Conservation (phyloP, 2,797 vertebrate species). For the Paguma larvata region DNA sequence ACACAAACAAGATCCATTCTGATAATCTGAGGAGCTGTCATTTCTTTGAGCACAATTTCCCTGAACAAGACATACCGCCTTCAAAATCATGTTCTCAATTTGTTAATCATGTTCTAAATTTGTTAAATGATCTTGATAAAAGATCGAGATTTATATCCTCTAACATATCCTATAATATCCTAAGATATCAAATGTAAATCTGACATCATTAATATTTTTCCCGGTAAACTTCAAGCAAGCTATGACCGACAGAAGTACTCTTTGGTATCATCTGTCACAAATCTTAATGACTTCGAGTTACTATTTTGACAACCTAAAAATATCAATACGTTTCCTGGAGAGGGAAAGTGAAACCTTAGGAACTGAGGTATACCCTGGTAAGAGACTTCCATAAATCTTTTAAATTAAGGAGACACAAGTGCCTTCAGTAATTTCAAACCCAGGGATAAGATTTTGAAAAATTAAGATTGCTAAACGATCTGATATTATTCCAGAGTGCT, state of each 20-base stretch:
- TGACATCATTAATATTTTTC: slow-evolving; percentile 60
- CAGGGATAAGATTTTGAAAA: slow-evolving; percentile 67
- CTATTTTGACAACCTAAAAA: slow-evolving; percentile 56
- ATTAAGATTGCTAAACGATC: slow-evolving; percentile 47
- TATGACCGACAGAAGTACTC: slow-evolving; percentile 51
- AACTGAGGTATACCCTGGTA: not conserved
- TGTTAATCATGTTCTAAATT: slow-evolving; percentile 20
- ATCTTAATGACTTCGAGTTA: slow-evolving; percentile 57
- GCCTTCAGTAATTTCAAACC: slow-evolving; percentile 73
- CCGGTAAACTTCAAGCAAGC: slow-evolving; percentile 45
- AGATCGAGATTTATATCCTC: slow-evolving; percentile 7
- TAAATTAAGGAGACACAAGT: slow-evolving; percentile 71
- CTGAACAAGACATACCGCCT: not conserved
- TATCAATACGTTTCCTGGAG: slow-evolving; percentile 39
- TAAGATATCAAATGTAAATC: slow-evolving; percentile 57
- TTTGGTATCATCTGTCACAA: slow-evolving; percentile 52
- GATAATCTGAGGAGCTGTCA: slow-evolving; percentile 31
- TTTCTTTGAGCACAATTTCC: slow-evolving; percentile 53
- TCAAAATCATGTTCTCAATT: slow-evolving; percentile 59
- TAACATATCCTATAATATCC: slow-evolving; percentile 32
- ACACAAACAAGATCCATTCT: slow-evolving; percentile 1
- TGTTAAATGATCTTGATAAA: slow-evolving; percentile 43
- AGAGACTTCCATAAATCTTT: slow-evolving; percentile 38
- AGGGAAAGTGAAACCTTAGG: slow-evolving; percentile 55
- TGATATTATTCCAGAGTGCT: slow-evolving; percentile 52